These are phyloP conservation scores for Philhelius pedissequus DNA, from an alignment of 2,888 invertebrate species.

Conservation along the genomic window DNA sequence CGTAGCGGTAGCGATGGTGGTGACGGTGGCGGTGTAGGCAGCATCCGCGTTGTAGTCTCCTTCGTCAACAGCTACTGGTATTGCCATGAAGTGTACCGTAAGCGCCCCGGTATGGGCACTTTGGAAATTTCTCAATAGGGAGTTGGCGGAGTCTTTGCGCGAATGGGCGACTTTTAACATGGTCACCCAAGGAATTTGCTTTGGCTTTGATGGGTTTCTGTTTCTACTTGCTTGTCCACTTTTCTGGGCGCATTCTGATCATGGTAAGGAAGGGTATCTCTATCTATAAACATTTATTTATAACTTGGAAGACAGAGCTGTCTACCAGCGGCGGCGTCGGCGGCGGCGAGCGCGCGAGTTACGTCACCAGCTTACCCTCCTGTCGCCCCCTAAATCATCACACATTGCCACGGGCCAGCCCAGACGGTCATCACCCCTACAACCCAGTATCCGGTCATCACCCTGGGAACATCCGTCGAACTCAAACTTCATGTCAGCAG, in stretches of 20 bases:
- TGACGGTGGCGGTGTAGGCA: not conserved
- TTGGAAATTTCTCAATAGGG: conserved; percentile 43
- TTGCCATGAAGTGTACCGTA: conserved; percentile 55
- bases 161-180: conserved; percentile 55
- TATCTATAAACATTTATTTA: conserved; percentile 38
- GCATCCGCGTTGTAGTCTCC: not conserved
- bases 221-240: conserved; percentile 32
- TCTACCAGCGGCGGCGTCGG: conserved; percentile 2
- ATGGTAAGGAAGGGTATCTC: not conserved
- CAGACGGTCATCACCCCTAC: too few relatives aligned
- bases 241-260: conserved; percentile 1
- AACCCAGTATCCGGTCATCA: too few relatives aligned
- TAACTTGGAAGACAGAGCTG: conserved; percentile 35
- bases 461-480: too few relatives aligned
- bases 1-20: not conserved
- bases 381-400: too few relatives aligned
- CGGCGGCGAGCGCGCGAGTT: not conserved
- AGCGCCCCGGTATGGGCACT: conserved; percentile 54
- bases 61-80: conserved; percentile 54
- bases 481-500: too few relatives aligned
- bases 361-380: too few relatives aligned
- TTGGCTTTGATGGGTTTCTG: conserved; percentile 52
- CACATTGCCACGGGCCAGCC: too few relatives aligned
- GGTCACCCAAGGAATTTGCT: conserved; percentile 49
- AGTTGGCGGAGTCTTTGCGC: conserved; percentile 36